Percentiles rank a stretch among this genome's conserved stretches.
Conservation (phyloP, 2,797 vertebrate genomes). For the Sarcophilus harrisii region DNA sequence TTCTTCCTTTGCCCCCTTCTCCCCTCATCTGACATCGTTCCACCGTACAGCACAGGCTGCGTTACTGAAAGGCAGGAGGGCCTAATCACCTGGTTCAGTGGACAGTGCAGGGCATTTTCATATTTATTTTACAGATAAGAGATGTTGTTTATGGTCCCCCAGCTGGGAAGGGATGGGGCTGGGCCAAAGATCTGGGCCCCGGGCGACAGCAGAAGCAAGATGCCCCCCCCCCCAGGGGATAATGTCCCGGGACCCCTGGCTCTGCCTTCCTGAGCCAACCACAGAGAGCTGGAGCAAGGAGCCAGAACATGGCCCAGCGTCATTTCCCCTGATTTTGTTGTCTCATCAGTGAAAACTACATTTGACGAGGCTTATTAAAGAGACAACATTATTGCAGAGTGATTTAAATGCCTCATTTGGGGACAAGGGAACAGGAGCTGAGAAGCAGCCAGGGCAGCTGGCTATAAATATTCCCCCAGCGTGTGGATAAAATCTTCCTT, state of each 20-base stretch:
- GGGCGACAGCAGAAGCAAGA: neutral
- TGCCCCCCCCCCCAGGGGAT: neutral
- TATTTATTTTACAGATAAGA: neutral
- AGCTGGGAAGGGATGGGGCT: neutral
- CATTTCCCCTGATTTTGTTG: neutral
- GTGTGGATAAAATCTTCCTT: slow-evolving; percentile 13
- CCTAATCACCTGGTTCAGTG: neutral
- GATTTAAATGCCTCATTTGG: slow-evolving; percentile 68
- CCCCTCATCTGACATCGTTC: neutral
- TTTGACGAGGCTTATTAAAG: slow-evolving; percentile 56
- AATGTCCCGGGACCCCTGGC: neutral
- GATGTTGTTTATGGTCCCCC: neutral
- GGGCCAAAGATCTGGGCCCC: neutral
- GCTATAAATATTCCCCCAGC: slow-evolving; percentile 59
- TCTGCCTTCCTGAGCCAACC: neutral
- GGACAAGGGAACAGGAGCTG: slow-evolving; percentile 28
- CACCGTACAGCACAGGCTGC: neutral
- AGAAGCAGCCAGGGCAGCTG: slow-evolving; percentile 4
- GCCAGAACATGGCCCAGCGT: neutral
- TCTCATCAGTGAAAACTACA: slow-evolving; percentile 30
- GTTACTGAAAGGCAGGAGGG: neutral
- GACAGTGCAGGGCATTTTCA: neutral
- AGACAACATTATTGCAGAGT: slow-evolving; percentile 65
- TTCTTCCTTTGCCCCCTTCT: neutral
- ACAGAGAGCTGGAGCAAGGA: neutral